Conservation (phyloP, 2,113 vertebrate genomes). For the Misgurnus anguillicaudatus region DNA sequence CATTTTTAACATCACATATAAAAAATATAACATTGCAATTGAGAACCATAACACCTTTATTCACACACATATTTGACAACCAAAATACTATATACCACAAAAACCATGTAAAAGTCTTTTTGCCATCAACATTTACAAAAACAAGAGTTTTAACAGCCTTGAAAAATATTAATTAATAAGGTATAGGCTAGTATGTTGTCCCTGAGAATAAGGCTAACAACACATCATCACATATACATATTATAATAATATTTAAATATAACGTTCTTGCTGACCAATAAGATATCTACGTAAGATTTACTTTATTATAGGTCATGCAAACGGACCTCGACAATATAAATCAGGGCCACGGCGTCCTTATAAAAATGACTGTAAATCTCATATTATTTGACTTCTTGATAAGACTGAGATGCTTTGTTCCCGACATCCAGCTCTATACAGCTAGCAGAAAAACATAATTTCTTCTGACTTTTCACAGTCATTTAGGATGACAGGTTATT, state of each 20-base stretch:
- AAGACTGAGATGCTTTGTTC: slow-evolving; percentile 50
- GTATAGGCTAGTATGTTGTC: too few species aligned
- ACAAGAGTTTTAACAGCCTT: too few species aligned
- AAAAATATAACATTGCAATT: neutral
- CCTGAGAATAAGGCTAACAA: too few species aligned
- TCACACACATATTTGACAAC: neutral
- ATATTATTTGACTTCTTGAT: slow-evolving; percentile 3
- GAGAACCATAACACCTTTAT: too few species aligned
- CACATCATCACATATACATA: too few species aligned
- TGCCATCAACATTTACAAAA: too few species aligned
- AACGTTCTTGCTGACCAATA: too few species aligned
- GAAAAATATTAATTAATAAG: too few species aligned
- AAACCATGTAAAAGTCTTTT: too few species aligned
- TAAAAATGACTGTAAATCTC: neutral
- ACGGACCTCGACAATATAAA: neutral
- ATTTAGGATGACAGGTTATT: neutral
- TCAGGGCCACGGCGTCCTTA: neutral
- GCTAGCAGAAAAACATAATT: slow-evolving; percentile 24
- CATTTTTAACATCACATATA: neutral
- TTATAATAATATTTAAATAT: too few species aligned
- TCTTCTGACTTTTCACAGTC: neutral
- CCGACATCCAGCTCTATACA: slow-evolving; percentile 36
- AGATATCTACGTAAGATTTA: neutral
- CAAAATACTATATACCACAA: too few species aligned
- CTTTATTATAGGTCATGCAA: neutral